A percentile compares a stretch with the other conserved stretches of the same genome.
phyloP scores from a whole-genome alignment of 2,888 invertebrate species.

The Agrotis segetum region DNA sequence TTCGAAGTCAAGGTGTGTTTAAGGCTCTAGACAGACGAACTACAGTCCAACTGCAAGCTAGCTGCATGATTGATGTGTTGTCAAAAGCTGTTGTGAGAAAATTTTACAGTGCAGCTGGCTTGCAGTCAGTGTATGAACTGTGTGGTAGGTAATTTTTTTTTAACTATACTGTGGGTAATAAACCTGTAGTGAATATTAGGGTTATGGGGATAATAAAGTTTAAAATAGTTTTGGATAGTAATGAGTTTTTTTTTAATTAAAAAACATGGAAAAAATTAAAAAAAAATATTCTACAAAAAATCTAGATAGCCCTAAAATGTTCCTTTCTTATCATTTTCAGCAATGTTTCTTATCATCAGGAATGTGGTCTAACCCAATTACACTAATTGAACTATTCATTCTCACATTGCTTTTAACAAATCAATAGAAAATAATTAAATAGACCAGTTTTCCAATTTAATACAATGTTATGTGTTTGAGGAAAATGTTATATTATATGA shows the following conservation, averaged over 20 bases:
- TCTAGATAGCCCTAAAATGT: neutral
- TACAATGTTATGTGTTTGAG: conserved; percentile 11
- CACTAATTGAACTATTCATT: neutral
- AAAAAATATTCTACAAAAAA: neutral
- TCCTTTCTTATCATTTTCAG: neutral
- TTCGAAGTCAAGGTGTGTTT: neutral
- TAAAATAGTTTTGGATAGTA: no score
- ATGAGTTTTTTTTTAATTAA: no score
- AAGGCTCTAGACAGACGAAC: no score
- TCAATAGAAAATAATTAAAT: neutral
- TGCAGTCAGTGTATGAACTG: no score
- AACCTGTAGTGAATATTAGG: no score
- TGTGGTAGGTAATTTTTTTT: no score
- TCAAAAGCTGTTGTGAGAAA: no score
- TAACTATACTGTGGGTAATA: no score
- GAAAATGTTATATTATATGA: conserved; percentile 13
- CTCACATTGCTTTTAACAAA: neutral
- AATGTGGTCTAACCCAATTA: neutral
- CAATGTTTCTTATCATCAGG: conserved; percentile 15
- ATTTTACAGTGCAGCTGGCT: no score
- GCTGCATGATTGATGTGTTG: no score
- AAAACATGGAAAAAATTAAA: neutral
- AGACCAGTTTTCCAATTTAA: neutral
- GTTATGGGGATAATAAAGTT: no score
- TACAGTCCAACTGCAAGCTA: no score